A percentile compares a stretch with the other conserved stretches of the same genome.
Conservation (phyloP, 2,888 invertebrate species). For the Drosophila rubida region DNA sequence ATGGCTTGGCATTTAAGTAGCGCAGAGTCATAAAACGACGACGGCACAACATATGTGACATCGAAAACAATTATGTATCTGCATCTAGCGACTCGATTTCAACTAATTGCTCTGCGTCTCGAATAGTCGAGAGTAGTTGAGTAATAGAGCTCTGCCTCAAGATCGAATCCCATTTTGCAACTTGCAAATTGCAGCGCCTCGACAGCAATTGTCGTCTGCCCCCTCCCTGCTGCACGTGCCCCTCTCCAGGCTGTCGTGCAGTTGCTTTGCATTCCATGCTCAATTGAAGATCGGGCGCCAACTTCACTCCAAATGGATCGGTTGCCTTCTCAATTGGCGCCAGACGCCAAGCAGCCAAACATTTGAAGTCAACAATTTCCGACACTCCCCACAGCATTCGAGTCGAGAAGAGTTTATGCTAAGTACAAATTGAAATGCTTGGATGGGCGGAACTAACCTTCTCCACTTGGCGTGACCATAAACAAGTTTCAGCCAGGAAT, state of each 20-base stretch:
- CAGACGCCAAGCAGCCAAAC: constrained; percentile 34
- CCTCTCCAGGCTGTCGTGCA: background rate
- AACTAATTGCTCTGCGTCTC: constrained; percentile 56
- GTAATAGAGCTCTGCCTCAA: constrained; percentile 19
- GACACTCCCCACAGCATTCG: constrained; percentile 28
- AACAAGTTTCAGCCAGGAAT: background rate
- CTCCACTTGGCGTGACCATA: background rate
- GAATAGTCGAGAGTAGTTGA: background rate
- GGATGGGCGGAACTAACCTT: constrained; percentile 1
- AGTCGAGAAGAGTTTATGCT: constrained; percentile 2
- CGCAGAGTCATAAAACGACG: constrained; percentile 52
- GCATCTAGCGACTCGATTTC: constrained; percentile 59
- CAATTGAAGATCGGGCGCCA: constrained; percentile 55
- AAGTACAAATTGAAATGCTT: constrained; percentile 1
- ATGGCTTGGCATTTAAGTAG: constrained; percentile 62
- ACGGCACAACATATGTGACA: constrained; percentile 62
- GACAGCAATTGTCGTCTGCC: constrained; percentile 39
- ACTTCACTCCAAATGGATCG: constrained; percentile 42
- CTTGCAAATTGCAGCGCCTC: constrained; percentile 51
- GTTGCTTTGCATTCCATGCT: constrained; percentile 44
- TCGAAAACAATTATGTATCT: constrained; percentile 45
- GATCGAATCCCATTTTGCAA: constrained; percentile 41
- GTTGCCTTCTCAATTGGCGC: constrained; percentile 48
- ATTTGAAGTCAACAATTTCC: constrained; percentile 49
- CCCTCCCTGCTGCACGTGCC: background rate